Base-by-base conservation (phyloP, 2,888 invertebrate genomes). In the Iselma pallidipennis region DNA sequence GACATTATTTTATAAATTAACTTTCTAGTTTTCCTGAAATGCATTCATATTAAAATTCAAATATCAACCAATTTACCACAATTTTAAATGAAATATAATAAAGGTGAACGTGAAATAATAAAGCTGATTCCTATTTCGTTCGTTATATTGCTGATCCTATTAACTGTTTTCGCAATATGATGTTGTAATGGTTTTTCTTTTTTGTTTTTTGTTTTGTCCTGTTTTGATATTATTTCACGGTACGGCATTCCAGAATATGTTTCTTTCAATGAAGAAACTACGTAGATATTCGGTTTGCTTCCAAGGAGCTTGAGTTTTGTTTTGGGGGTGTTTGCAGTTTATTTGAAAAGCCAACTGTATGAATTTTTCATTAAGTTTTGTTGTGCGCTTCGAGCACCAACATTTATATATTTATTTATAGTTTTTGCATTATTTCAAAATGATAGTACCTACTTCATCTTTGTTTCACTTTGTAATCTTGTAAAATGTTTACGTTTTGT, bases 331-430 rank as follows among this genome's bases (percentile, higher is more conserved):
- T 59, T 42, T 59, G 45, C 54, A 31, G 28, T 54, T 54, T 28
- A 37, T 55, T 55, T 59, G 37, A 55, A 33, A 50, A 53, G 54
- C 53, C 37, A 31, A 59, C 53, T 19, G 37, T 59, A 61, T 61
- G 55, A 61, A 61, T 56, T 61, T 61, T 61, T 61, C 56, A 56
- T 56, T 33, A 52, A 55, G 33, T 45, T 54, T 53, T 14, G 52
- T 19, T 45, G 16, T 28, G 29, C 23, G 52, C 49, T 45, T 25
- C 49, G 26, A 48, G 26, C 54, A 31, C 49, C 28, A 29, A 31
- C 51, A 51, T 51, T 51, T 51, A 51, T n/a, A n/a, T 51, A 29
- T 51, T 51, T 60, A 55, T 56, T 62, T 45, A 45, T 45, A 45
- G 45, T 45, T 45, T n/a, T 45, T 45, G 37, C 16, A 37, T 37